These are phyloP conservation scores for Ochotona curzoniae DNA, from an alignment of 2,113 vertebrate genomes.

Conservation along the genomic window DNA sequence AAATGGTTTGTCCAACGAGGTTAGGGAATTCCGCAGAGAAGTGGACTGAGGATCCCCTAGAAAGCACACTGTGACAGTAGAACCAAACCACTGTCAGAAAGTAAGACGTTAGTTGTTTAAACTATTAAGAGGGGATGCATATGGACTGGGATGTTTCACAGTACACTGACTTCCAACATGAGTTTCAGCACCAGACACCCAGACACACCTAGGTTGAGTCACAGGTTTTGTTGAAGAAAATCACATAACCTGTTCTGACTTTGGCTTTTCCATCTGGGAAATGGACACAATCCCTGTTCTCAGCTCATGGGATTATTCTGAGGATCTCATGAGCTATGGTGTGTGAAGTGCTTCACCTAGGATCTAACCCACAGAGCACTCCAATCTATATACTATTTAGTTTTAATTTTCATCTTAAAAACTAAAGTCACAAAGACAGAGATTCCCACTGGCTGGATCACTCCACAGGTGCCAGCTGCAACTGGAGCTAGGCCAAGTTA, in stretches of 20 bases:
- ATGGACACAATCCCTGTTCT: neutral
- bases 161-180: neutral
- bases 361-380: neutral
- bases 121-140: neutral
- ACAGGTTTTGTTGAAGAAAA: neutral
- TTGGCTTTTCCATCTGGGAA: neutral
- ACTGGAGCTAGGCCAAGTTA: too few relatives aligned
- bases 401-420: too few relatives aligned
- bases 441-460: too few relatives aligned
- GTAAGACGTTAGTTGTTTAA: neutral
- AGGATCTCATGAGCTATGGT: neutral
- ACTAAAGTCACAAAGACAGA: too few relatives aligned
- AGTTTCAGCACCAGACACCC: neutral
- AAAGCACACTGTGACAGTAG: neutral
- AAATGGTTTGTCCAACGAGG: conserved; percentile 25
- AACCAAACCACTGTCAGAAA: conserved; percentile 12
- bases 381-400: neutral
- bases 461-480: too few relatives aligned
- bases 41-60: neutral
- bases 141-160: neutral
- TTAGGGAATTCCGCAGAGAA: neutral
- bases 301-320: neutral
- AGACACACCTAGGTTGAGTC: neutral
- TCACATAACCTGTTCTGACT: neutral
- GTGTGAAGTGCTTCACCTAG: neutral